Evolutionary conservation across 2,888 invertebrate genomes (phyloP).

Genomic region (Ennomos quercinarius): DNA sequence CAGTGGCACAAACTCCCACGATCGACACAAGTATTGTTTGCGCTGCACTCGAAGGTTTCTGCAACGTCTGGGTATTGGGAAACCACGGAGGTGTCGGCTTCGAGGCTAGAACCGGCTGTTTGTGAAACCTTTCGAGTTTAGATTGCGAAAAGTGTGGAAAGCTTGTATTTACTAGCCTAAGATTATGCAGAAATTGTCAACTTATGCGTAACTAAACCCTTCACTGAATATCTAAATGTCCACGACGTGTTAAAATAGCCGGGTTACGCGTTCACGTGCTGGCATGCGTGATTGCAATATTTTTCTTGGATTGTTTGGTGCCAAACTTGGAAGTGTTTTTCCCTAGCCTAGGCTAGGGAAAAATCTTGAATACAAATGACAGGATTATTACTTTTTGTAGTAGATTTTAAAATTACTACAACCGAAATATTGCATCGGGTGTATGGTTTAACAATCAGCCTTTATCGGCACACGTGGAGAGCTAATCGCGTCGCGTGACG

Average conservation of each 20-base stretch:
- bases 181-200: constrained; percentile 53
- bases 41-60: constrained; percentile 78
- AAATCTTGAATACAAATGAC: no score
- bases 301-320: not conserved
- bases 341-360: no score
- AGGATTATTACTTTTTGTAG: no score
- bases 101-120: constrained; percentile 75
- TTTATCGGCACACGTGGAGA: constrained; percentile 68
- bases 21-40: constrained; percentile 74
- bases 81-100: constrained; percentile 66
- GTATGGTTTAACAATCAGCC: constrained; percentile 43
- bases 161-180: constrained; percentile 58
- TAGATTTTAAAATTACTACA: constrained; percentile 5
- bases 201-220: constrained; percentile 41
- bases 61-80: constrained; percentile 77
- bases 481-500: constrained; percentile 58
- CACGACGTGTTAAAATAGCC: constrained; percentile 10
- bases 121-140: constrained; percentile 75
- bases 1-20: constrained; percentile 72
- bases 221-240: constrained; percentile 30
- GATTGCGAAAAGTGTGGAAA: constrained; percentile 80
- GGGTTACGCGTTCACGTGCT: constrained; percentile 4
- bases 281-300: not conserved
- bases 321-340: no score
- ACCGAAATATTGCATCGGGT: constrained; percentile 29